Base-by-base conservation (phyloP, 1,140 invertebrate genomes). In the Carcinoscorpius rotundicauda region DNA sequence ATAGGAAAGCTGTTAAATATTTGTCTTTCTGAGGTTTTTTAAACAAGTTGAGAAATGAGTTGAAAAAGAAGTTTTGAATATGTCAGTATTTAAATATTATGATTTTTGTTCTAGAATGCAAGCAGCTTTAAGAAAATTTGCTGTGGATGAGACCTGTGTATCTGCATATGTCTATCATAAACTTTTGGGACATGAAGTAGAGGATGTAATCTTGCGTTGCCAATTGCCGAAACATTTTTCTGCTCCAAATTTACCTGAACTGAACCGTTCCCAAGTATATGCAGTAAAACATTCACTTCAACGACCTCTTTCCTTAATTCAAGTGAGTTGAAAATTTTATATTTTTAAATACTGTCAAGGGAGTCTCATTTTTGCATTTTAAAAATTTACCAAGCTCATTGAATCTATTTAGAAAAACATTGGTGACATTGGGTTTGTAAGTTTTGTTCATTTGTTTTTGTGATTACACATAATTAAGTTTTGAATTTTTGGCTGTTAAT, bases 261-360 rank as follows among this genome's bases (percentile, higher is more conserved):
- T 99, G 5, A 99, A 99, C 78, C 57, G 62, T 61, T 72, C 72
- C n/a, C 78, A 87, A 82, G 93, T 97, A 0, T 98, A 96, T 78
- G 97, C 97, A n/a, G 96, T 99, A 0, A 98, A 98, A 75, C 95
- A 97, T 75, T 97, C 96, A 0, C 81, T 99, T 1, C 95, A 98
- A 75, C 82, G 95, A n/a, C 96, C 97, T 0, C 77, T 99, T 5
- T 97, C 92, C 48, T 77, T 99, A 1, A 99, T 99, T 73, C 97
- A 99, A 83, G 93, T 82, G 69, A 60, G 53, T 71, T 49, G 8
- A 60, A 10, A 59, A 53, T 58, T 60, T 51, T 52, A 3, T 5
- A 6, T 8, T 8, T 8, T n/a, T 55, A 8, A n/a, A 55, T 55
- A 55, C 53, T 55, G 53, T 8, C 3, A 3, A 29, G 29, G 29